Evolutionary conservation across 2,113 vertebrate species (phyloP).

Genomic region (Eolophus roseicapilla): DNA sequence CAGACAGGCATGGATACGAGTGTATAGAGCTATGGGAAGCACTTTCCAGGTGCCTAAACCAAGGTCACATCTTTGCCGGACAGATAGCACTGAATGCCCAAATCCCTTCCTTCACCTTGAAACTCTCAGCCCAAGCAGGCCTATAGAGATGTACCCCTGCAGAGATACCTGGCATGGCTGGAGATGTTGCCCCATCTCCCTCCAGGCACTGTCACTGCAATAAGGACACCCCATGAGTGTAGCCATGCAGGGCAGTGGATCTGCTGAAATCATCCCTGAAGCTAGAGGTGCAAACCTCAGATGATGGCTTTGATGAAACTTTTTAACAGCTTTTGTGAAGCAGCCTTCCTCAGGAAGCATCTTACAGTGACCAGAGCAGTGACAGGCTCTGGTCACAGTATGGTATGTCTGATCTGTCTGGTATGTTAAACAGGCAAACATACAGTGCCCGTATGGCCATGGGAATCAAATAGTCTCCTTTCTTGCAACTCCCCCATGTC

Average conservation of each 20-base stretch:
- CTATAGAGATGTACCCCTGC: not conserved
- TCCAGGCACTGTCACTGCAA: not conserved
- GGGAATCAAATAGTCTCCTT: not conserved
- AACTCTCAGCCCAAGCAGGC: not conserved
- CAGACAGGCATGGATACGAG: no score
- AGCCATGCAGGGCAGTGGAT: not conserved
- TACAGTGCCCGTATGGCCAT: fast-evolving
- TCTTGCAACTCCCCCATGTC: not conserved
- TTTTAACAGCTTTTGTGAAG: not conserved
- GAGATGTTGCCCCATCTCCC: not conserved
- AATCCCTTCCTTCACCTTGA: no score
- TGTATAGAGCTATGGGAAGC: no score
- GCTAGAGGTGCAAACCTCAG: not conserved
- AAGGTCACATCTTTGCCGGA: no score
- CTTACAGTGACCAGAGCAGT: not conserved
- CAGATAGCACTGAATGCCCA: no score
- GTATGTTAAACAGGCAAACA: not conserved
- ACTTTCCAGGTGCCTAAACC: no score
- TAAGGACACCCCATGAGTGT: fast-evolving
- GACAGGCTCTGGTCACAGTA: not conserved
- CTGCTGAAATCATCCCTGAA: not conserved
- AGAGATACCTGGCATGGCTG: not conserved
- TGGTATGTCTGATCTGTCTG: not conserved
- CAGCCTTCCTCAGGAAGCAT: not conserved
- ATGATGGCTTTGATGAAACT: not conserved